Conservation (phyloP, 2,888 invertebrate species). For the Phytoseiulus persimilis region DNA sequence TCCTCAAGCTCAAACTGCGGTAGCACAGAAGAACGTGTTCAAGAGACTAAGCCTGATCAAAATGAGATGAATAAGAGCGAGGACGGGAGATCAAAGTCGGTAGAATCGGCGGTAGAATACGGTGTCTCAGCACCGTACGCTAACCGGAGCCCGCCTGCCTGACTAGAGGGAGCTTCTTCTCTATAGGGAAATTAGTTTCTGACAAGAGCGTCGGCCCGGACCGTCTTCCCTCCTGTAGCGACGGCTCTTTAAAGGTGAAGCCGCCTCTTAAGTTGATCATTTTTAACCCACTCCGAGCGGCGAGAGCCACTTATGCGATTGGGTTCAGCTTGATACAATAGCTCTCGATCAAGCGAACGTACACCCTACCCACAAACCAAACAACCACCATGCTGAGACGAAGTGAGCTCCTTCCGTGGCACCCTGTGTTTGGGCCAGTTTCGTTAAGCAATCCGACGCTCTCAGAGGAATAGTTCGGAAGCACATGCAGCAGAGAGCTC, state of each 20-base stretch:
- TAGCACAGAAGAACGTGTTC: neutral
- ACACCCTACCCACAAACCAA: neutral
- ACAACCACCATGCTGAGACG: neutral
- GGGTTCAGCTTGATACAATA: neutral
- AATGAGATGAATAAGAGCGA: neutral
- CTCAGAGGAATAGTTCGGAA: neutral
- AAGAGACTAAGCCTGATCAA: no score
- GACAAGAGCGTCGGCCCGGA: neutral
- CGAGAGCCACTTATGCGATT: neutral
- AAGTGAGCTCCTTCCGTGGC: neutral
- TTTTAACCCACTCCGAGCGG: neutral
- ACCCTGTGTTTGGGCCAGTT: neutral
- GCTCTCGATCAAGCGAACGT: neutral
- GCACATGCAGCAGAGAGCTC: neutral
- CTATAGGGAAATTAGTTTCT: neutral
- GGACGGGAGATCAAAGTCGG: neutral
- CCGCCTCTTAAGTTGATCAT: neutral
- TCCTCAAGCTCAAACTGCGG: neutral
- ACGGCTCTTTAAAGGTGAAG: neutral
- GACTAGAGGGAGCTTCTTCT: neutral
- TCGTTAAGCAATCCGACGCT: neutral
- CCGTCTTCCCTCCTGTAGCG: neutral
- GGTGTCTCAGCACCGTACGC: no score
- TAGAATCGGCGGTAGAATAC: neutral
- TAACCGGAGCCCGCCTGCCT: no score